phyloP scores from a whole-genome alignment of 2,113 vertebrate genomes.

The Deroptyus accipitrinus region DNA sequence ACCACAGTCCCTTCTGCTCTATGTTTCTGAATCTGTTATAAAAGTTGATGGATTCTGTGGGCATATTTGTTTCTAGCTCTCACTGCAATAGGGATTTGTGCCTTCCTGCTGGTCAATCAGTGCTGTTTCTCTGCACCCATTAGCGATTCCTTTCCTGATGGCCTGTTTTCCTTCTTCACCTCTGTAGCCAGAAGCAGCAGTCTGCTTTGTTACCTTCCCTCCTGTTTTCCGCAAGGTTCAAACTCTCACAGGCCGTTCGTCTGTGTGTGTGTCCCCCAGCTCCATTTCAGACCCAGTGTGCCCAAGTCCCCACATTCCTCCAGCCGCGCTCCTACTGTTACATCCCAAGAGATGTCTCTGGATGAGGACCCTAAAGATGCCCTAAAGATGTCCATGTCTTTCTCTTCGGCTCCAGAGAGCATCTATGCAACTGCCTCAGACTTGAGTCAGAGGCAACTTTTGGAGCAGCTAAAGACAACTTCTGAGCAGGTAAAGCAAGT shows the following conservation, averaged over 20 bases:
- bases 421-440: not conserved
- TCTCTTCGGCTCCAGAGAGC: not conserved
- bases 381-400: not conserved
- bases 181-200: not conserved
- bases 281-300: not conserved
- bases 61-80: not conserved
- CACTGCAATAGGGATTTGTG: not conserved
- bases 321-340: not conserved
- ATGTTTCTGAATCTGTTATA: not conserved
- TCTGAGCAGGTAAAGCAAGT: not conserved
- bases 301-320: fast-evolving
- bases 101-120: not conserved
- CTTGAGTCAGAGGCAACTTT: not conserved
- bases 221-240: not conserved
- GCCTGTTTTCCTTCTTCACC: not conserved
- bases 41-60: not conserved
- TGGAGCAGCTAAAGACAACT: not conserved
- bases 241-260: not conserved
- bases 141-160: fast-evolving
- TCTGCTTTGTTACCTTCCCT: not conserved
- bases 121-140: not conserved
- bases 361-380: not conserved
- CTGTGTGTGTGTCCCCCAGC: not conserved
- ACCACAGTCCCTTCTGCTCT: not conserved
- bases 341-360: not conserved